These are phyloP conservation scores for Oncorhynchus masou DNA, from an alignment of 2,113 vertebrate genomes.

Conservation along the genomic window DNA sequence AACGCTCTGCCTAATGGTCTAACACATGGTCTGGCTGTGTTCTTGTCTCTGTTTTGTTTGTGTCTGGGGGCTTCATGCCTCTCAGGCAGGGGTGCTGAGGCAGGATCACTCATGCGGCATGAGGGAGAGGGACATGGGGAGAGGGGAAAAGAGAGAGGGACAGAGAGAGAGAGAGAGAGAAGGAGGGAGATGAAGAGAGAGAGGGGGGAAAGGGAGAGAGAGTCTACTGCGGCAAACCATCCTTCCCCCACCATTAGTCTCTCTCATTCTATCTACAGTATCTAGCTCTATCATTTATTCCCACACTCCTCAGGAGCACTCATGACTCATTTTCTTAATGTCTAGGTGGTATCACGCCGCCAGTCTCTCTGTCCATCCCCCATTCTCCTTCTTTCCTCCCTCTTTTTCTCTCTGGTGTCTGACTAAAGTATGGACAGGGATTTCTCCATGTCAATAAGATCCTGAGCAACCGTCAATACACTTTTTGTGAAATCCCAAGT, in stretches of 20 bases:
- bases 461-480: too few species aligned
- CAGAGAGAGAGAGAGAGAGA: conserved; percentile 7
- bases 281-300: too few species aligned
- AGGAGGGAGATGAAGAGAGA: not conserved
- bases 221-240: conserved; percentile 53
- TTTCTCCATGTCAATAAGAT: not conserved
- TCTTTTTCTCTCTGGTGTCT: conserved; percentile 49
- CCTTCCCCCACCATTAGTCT: too few species aligned
- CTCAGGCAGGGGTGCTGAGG: conserved; percentile 54
- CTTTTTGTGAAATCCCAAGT: too few species aligned
- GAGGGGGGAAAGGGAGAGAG: conserved; percentile 13
- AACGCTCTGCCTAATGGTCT: not conserved
- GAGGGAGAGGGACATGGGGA: conserved; percentile 27
- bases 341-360: too few species aligned
- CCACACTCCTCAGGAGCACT: too few species aligned
- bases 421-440: not conserved
- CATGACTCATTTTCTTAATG: too few species aligned
- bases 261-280: not conserved
- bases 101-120: conserved; percentile 60
- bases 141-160: not conserved
- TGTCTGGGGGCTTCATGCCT: conserved; percentile 38
- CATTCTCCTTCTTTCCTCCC: conserved; percentile 36
- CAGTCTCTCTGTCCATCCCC: conserved; percentile 29
- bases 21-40: conserved; percentile 33
- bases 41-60: conserved; percentile 51